A percentile compares a stretch with the other conserved stretches of the same genome.
These are phyloP conservation scores for Zophobas atratus DNA, from an alignment of 1,140 invertebrate genomes.

Conservation along the genomic window DNA sequence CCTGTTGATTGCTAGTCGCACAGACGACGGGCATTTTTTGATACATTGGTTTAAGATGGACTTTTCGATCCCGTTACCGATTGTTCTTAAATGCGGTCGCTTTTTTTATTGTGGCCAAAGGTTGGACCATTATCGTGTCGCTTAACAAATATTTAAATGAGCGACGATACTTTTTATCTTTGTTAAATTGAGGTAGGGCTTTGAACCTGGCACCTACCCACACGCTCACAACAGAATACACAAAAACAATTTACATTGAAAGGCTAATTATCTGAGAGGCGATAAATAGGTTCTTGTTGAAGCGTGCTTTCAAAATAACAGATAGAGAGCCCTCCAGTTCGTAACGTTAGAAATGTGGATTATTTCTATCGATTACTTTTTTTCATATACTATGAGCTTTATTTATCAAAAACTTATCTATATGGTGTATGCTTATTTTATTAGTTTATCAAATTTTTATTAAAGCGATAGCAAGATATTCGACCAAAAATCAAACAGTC, in stretches of 20 bases:
- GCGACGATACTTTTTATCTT: conserved; percentile 20
- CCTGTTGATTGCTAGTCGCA: conserved; percentile 30
- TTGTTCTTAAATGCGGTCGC: conserved; percentile 13
- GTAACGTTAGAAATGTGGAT: not conserved
- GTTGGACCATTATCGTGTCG: conserved; percentile 17
- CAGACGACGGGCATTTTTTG: not conserved
- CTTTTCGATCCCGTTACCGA: conserved; percentile 28
- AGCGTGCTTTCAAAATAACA: conserved; percentile 1
- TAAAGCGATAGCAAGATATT: no score
- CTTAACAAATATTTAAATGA: conserved; percentile 33
- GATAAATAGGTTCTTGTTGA: conserved; percentile 41
- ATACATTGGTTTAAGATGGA: not conserved
- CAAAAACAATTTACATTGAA: conserved; percentile 52
- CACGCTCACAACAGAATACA: conserved; percentile 39
- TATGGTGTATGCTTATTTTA: not conserved
- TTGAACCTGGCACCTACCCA: conserved; percentile 27
- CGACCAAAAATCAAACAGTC: not conserved
- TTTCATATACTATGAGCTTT: not conserved
- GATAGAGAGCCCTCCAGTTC: not conserved
- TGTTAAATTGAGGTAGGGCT: conserved; percentile 39
- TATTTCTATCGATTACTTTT: not conserved
- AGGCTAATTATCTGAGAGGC: conserved; percentile 45
- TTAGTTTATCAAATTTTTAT: not conserved
- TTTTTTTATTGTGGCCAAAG: conserved; percentile 20
- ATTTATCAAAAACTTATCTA: not conserved